A percentile compares a stretch with the other conserved stretches of the same genome.
phyloP scores from a whole-genome alignment of 2,888 invertebrate genomes.

The Pandemis cinnamomeana region DNA sequence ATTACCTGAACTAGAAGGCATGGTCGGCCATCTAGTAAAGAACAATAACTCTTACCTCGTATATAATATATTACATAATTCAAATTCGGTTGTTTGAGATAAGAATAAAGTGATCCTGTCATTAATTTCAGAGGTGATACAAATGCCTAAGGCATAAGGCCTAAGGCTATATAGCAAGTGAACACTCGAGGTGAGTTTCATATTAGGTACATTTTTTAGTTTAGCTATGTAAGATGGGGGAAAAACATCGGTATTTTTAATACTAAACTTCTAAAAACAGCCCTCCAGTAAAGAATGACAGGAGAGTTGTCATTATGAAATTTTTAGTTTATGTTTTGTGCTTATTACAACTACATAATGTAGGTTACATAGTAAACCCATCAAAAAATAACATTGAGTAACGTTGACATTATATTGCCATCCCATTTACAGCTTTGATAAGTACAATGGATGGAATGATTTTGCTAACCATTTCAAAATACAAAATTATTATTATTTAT shows the following conservation, averaged over 20 bases:
- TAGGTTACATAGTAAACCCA: neutral
- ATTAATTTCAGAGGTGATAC: neutral
- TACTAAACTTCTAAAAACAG: no score
- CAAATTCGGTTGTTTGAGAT: slow-evolving; percentile 8
- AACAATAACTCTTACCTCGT: slow-evolving; percentile 9
- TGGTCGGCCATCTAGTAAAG: slow-evolving; percentile 16
- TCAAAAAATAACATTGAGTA: neutral
- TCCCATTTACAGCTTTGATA: neutral
- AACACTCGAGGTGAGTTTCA: neutral
- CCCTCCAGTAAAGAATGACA: neutral
- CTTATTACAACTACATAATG: neutral
- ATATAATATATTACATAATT: slow-evolving; percentile 1
- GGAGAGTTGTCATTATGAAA: neutral
- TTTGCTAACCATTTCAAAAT: neutral
- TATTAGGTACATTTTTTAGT: neutral
- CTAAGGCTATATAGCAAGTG: neutral
- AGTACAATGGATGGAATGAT: neutral
- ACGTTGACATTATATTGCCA: neutral
- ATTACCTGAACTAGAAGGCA: slow-evolving; percentile 29
- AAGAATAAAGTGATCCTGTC: neutral
- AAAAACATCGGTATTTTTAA: no score
- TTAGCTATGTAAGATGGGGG: no score
- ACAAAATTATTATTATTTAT: neutral
- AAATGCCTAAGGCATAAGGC: neutral
- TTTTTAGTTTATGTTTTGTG: neutral